Conservation (phyloP, 2,113 vertebrate species). For the Salvelinus alpinus region DNA sequence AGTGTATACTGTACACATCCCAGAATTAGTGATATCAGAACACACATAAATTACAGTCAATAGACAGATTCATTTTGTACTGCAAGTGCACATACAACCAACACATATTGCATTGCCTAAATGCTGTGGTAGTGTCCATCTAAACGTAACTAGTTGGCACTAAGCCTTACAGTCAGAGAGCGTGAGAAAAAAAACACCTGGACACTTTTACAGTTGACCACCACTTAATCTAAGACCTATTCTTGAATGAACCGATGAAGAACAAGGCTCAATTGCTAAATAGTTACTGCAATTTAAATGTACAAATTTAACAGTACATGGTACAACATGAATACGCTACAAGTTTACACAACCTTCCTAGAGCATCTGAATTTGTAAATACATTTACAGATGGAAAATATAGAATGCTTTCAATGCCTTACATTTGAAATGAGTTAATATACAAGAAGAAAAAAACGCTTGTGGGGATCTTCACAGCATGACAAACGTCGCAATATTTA, state of each 20-base stretch:
- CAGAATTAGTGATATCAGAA: background rate
- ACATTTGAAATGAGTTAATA: background rate
- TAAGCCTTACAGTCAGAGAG: too few species aligned
- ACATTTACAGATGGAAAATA: background rate
- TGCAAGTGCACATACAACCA: too few species aligned
- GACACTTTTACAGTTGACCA: background rate
- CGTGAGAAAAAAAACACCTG: background rate
- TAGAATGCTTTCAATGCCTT: background rate
- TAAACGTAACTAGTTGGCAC: background rate
- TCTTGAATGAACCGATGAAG: background rate
- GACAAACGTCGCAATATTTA: background rate
- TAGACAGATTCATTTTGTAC: background rate
- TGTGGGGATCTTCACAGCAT: background rate
- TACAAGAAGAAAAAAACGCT: too few species aligned
- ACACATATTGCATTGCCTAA: background rate
- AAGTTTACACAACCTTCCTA: background rate
- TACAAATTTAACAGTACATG: background rate
- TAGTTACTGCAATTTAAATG: background rate
- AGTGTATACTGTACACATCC: background rate
- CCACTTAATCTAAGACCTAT: background rate
- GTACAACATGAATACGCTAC: background rate
- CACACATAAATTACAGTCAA: background rate
- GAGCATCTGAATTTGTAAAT: background rate
- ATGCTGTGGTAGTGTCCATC: background rate
- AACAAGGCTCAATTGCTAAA: background rate